Evolutionary conservation across 2,888 invertebrate species (phyloP).

Genomic region (Agriopis aurantiaria): DNA sequence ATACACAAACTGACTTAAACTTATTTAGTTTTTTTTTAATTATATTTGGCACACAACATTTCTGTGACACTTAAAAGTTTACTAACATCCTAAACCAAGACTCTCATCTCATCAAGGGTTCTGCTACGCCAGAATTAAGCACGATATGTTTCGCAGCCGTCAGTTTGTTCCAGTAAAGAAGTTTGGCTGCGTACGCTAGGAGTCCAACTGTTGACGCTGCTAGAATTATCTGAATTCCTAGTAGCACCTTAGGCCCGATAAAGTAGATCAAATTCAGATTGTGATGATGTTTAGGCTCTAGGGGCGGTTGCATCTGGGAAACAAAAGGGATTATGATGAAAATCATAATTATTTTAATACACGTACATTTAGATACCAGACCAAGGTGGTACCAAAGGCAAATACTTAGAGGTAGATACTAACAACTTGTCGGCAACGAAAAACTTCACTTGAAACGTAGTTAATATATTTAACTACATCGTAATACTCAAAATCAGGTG

Average conservation of each 20-base stretch:
- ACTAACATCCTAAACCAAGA: too few relatives aligned
- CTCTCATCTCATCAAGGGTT: conserved; percentile 15
- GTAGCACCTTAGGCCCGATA: conserved; percentile 49
- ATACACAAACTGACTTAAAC: too few relatives aligned
- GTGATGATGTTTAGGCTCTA: conserved; percentile 47
- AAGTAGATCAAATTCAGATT: conserved; percentile 51
- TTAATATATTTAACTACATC: too few relatives aligned
- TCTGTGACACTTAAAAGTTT: too few relatives aligned
- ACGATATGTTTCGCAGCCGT: neutral
- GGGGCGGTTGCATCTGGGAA: conserved; percentile 60
- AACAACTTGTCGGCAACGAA: too few relatives aligned
- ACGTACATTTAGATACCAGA: too few relatives aligned
- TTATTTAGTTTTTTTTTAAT: too few relatives aligned
- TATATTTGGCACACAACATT: too few relatives aligned
- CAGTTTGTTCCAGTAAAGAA: conserved; percentile 34
- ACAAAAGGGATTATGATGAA: neutral
- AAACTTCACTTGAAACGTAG: too few relatives aligned
- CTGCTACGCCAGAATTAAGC: neutral
- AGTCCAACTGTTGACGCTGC: conserved; percentile 33
- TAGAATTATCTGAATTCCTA: conserved; percentile 45
- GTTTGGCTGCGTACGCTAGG: conserved; percentile 36
- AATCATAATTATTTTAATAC: neutral
- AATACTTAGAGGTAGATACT: too few relatives aligned
- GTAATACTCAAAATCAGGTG: too few relatives aligned
- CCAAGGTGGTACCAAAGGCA: too few relatives aligned